Base-by-base conservation (phyloP, 2,797 vertebrate species). In the Lithobates pipiens region DNA sequence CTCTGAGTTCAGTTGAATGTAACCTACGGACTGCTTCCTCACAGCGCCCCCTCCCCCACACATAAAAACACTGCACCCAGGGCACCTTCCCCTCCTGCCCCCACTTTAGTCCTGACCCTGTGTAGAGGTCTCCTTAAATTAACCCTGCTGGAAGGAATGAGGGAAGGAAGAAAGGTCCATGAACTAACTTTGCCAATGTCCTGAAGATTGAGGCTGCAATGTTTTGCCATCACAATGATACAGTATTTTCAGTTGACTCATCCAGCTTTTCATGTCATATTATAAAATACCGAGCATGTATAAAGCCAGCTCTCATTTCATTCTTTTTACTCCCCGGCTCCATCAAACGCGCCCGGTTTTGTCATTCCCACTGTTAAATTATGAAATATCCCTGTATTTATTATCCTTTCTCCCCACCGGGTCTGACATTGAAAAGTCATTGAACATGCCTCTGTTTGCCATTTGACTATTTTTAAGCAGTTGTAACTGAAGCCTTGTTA, bases 391-490 rank as follows among this genome's bases (percentile, higher is more conserved):
- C 57, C 25, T 34, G 46, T 76, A 67, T 83, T 76, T 76, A 75
- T 83, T 3, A 29, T 77, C 67, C 65, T 10, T 50, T 46, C 32
- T 21, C 70, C 70, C 39, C 70, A 3, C 77, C 39, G 21, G 73
- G 77, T 85, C 70, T 85, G 83, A 85, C 77, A 85, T 85, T 85
- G 83, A 85, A 54, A 80, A 85, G 83, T 80, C 83, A 80, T 85
- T 85, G 83, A 75, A 68, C 57, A 50, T 75, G 25, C 72, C 63
- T 50, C 54, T 68, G 39, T 83, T 79, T 75, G 70, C 69, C 77
- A 44, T 32, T 68, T 68, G 23, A 27, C 83, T 80, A 80, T 85
- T 80, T 85, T 85, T 74, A 74, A 34, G 54, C 57, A 1, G 27
- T 44, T 74, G 83, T 67, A 74, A 63, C 77, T 75, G 83, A 85